phyloP scores from a whole-genome alignment of 1,140 invertebrate species.

The Berghia stephanieae region DNA sequence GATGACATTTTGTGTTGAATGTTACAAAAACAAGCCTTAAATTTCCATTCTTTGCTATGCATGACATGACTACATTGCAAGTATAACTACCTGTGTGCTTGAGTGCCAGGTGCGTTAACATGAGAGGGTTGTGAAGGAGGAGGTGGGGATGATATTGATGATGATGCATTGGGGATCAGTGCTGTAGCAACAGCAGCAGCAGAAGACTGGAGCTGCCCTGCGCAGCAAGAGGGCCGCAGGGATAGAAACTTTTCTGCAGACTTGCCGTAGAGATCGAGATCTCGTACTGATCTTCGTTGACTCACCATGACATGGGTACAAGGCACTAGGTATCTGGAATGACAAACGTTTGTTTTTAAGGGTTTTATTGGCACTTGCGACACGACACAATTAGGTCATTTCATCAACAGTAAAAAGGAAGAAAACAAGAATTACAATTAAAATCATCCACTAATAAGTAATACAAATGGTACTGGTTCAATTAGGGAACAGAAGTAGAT shows the following conservation, averaged over 20 bases:
- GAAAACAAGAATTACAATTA: neutral
- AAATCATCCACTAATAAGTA: neutral
- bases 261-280: conserved; percentile 80
- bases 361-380: too few relatives aligned
- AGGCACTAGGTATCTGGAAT: conserved; percentile 78
- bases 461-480: too few relatives aligned
- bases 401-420: too few relatives aligned
- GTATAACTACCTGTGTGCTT: neutral
- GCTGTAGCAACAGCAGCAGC: neutral
- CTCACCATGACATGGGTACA: conserved; percentile 91
- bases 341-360: too few relatives aligned
- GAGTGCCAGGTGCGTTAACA: neutral
- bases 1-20: too few relatives aligned
- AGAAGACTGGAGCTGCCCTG: conserved; percentile 6
- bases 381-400: too few relatives aligned
- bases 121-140: neutral
- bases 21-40: too few relatives aligned
- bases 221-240: conserved; percentile 75
- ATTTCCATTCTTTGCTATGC: too few relatives aligned
- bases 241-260: conserved; percentile 83
- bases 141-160: neutral
- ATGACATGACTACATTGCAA: too few relatives aligned
- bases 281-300: conserved; percentile 79
- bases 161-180: neutral
- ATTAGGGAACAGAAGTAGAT: too few relatives aligned